Evolutionary conservation across 2,888 invertebrate genomes (phyloP), one percentile per base, ranked within the genome.

Genomic region (Oscheius myriophilus): DNA sequence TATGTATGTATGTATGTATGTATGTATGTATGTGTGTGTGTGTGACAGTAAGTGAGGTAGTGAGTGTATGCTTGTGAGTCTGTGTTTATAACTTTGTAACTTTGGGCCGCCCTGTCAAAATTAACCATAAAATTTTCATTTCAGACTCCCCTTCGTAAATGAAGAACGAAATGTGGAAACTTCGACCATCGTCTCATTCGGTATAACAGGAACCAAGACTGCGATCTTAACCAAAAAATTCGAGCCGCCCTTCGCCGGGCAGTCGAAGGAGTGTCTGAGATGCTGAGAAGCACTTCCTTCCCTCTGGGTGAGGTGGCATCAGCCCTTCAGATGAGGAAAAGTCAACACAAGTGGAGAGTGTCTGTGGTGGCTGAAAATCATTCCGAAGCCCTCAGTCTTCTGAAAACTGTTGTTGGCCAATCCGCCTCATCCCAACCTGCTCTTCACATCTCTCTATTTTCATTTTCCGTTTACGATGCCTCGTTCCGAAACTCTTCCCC

Each of bases 191-290:
- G 73, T 75, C 11, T 76, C 75, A 0, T 79, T 76, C 43, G 78
- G 76, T 43, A 73, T 79, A 23, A 74, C 75, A 26, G 78, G 78
- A 59, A 75, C 76, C 0, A 75, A 76, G 25, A 73, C 76, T 0
- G 72, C 73, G 11, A 71, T 76, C 0, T 46, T 69, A 0, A 69
- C 73, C 0, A 64, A 66, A 51, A 66, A 58, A 43, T 53, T 63
- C 0, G n/a, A 16, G 1, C 21, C 14, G 14, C 67, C 1, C 59
- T 79, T 23, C 71, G 67, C 49, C 68, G 59, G 26, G 63, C 54
- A 1, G 39, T 67, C 2, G 14, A 53, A 1, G 53, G 59, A 0
- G 39, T 76, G 39, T 59, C 59, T 26, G 69, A 69, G 57, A 75
- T 79, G 73, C 49, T 79, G 0, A 52, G 61, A 12, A 70, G 49